phyloP scores from a whole-genome alignment of 2,113 vertebrate species.

The Crotalus viridis region DNA sequence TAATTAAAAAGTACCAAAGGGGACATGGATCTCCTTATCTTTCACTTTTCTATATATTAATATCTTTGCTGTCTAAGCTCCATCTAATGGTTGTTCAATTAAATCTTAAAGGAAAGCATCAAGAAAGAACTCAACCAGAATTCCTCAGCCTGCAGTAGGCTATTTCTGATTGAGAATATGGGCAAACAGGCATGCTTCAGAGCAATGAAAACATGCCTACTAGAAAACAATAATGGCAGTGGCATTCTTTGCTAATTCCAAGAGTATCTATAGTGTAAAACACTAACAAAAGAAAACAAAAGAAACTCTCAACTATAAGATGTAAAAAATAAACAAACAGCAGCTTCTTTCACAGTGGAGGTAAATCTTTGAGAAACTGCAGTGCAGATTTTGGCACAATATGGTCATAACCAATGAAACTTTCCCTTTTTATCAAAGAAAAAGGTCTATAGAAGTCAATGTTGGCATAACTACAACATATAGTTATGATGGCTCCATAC shows the following conservation, averaged over 20 bases:
- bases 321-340: neutral
- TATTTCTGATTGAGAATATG: neutral
- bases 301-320: neutral
- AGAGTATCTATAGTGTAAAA: neutral
- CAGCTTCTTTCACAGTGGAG: neutral
- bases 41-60: neutral
- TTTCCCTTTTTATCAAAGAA: neutral
- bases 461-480: neutral
- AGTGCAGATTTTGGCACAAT: neutral
- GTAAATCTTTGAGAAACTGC: neutral
- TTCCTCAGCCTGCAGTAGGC: neutral
- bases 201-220: neutral
- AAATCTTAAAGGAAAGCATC: neutral
- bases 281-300: neutral
- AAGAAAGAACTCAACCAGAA: neutral
- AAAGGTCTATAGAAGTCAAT: neutral
- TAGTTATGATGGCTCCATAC: neutral
- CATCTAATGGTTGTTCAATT: neutral
- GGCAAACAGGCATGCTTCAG: neutral
- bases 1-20: neutral
- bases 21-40: neutral
- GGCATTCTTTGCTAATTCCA: neutral
- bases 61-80: neutral
- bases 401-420: neutral
- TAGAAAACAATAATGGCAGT: neutral